Base-by-base conservation (phyloP, 1,140 invertebrate genomes). In the Tribolium castaneum region DNA sequence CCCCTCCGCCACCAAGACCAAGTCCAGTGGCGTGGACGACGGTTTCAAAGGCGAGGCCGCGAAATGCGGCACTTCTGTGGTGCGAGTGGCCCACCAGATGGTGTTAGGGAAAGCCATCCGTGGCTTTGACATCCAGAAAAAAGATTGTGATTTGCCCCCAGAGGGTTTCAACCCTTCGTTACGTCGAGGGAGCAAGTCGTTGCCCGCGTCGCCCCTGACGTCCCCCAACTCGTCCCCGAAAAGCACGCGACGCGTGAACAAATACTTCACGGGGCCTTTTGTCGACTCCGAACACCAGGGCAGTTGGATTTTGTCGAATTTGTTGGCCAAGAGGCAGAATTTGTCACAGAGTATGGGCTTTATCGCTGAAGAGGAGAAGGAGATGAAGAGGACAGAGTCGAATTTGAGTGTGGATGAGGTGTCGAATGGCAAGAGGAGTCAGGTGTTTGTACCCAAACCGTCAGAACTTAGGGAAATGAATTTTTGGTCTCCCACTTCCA, bases 401-500 rank as follows among this genome's bases (percentile, higher is more conserved):
- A 54, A 79, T 9, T 35, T 79, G 1, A 83, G 81, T 71, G 70
- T 84, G 80, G 75, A 78, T 77, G 14, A 80, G 75, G 1, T 71
- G 2, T 39, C 45, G 3, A 70, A 66, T n/a, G 78, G 80, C 51
- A 77, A 75, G 14, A 83, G 80, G 35, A 80, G 62, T 6, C 77
- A 82, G 34, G 75, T 80, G 5, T 89, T 90, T 80, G 88, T 89
- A 81, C 90, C 92, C 0, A 92, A 91, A 86, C 92, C 93, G 0
- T 93, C 92, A 0, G 92, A 94, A 85, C 86, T 94, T 7, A 86
- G 93, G 72, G 94, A 95, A 86, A 93, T 95, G 92, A 95, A 95
- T 85, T 95, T 94, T 87, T 94, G 93, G 92, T 94, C 93, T 6
- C 93, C 93, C 0, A 94, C 93, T 10, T 94, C 93, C 1, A 95